Conservation (phyloP, 2,888 invertebrate species). For the Tanytarsus gracilentus region DNA sequence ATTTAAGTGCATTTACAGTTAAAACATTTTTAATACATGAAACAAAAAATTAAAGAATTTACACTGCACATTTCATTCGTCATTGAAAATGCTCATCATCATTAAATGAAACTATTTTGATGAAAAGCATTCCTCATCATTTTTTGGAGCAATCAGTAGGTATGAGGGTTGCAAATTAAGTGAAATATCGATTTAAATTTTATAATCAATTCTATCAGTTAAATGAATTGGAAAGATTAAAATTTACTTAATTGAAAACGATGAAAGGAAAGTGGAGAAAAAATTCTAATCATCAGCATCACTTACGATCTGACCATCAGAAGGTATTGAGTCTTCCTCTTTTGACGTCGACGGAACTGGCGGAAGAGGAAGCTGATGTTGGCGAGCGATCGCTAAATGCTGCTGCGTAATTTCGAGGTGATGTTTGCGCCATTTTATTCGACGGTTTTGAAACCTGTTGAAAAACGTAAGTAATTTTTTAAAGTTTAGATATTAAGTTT, state of each 20-base stretch:
- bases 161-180: neutral
- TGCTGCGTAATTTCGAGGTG: constrained; percentile 88
- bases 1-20: constrained; percentile 4
- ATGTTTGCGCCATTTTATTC: constrained; percentile 81
- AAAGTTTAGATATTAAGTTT: neutral
- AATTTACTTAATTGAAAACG: constrained; percentile 3
- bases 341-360: neutral
- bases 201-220: neutral
- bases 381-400: constrained; percentile 53
- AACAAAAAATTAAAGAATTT: no score
- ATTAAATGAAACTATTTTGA: constrained; percentile 8
- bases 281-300: constrained; percentile 24
- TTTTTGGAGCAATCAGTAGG: neutral
- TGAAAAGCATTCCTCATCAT: constrained; percentile 15
- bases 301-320: constrained; percentile 17
- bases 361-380: constrained; percentile 37
- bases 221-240: constrained; percentile 13
- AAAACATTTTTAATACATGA: no score
- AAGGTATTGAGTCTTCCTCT: constrained; percentile 10
- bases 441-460: neutral
- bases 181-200: constrained; percentile 16
- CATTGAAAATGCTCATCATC: neutral
- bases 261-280: no score
- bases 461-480: no score
- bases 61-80: no score